Evolutionary conservation across 2,113 vertebrate genomes (phyloP).

Genomic region (Pygoscelis adeliae): DNA sequence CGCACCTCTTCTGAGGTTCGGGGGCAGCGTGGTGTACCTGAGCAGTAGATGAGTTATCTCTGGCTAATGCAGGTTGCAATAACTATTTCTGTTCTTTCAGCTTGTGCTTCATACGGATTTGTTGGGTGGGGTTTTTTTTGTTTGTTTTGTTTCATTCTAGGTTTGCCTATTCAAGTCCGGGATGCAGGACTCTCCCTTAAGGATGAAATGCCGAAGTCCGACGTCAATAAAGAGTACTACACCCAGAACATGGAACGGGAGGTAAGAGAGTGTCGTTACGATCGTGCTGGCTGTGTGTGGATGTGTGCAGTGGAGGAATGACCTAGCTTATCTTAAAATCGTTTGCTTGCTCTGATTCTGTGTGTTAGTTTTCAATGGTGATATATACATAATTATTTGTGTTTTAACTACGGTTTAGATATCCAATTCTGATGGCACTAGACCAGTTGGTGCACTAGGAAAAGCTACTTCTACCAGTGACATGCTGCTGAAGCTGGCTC

Average conservation of each 20-base stretch:
- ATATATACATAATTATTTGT: background rate
- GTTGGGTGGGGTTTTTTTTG: background rate
- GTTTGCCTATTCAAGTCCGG: conserved; percentile 96
- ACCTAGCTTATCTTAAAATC: background rate
- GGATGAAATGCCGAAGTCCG: conserved; percentile 96
- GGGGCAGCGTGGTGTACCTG: background rate
- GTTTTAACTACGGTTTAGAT: conserved; percentile 76
- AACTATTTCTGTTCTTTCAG: background rate
- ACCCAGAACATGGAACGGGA: conserved; percentile 99
- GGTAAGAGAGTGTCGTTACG: conserved; percentile 58
- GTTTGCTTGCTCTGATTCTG: background rate
- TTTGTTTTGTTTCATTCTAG: conserved; percentile 62
- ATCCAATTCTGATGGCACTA: conserved; percentile 91
- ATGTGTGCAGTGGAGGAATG: background rate
- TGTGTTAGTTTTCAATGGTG: background rate
- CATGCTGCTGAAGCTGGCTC: conserved; percentile 95
- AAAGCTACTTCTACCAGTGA: conserved; percentile 94
- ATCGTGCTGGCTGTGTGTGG: background rate
- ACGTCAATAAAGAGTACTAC: conserved; percentile 98
- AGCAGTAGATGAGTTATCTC: background rate
- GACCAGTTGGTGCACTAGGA: conserved; percentile 89
- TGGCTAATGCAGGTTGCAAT: background rate
- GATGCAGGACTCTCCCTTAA: conserved; percentile 93
- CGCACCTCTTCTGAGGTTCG: background rate
- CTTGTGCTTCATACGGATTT: background rate